Base-by-base conservation (phyloP, 64 coral and sea anemone genomes). In the Pocillopora verrucosa region DNA sequence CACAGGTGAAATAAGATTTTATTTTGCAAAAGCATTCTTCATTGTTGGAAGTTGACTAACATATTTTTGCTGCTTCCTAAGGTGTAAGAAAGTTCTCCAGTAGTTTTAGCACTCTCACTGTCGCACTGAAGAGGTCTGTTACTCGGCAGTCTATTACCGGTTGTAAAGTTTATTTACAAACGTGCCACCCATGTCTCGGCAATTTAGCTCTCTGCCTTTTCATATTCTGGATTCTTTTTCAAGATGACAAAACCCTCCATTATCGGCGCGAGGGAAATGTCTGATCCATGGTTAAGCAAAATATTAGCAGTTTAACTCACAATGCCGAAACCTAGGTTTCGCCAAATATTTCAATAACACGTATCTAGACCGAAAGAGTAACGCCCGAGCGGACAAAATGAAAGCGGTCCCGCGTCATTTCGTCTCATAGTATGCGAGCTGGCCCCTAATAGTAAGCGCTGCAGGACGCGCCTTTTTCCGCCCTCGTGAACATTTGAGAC, bases 181-280 rank as follows among this genome's bases (percentile, higher is more conserved):
- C 80, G 65, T 38, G 62, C 37, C 13, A 36, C 41, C 41, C 41
- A 51, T 89, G 35, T 72, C 22, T 64, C 14, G 30, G 16, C 20
- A 65, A 26, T 60, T 89, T 37, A 89, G 9, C 73, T 70, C 26
- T 87, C 91, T 34, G 88, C 75, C 12, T 90, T 95, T 63, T 98
- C 93, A 59, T 98, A 98, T 35, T 98, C 96, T 15, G 93, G 96
- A 35, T 98, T 98, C 87, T 98, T 98, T 72, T 95, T 98, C 9
- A 98, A 67, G 38, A 98, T 98, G 67, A 95, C 96, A 85, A 98
- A 98, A n/a, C 96, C 96, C 88, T 98, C 96, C 93, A 98, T 93
- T 65, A 95, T 90, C 35, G 96, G 93, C 20, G 96, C 93, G 4
- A 98, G 88, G 14, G 96, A 90, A 57, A 98, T 61, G 89, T 95